Conservation (phyloP, 53 echinoderm and acorn worm genomes). For the Actinopyga echinites region DNA sequence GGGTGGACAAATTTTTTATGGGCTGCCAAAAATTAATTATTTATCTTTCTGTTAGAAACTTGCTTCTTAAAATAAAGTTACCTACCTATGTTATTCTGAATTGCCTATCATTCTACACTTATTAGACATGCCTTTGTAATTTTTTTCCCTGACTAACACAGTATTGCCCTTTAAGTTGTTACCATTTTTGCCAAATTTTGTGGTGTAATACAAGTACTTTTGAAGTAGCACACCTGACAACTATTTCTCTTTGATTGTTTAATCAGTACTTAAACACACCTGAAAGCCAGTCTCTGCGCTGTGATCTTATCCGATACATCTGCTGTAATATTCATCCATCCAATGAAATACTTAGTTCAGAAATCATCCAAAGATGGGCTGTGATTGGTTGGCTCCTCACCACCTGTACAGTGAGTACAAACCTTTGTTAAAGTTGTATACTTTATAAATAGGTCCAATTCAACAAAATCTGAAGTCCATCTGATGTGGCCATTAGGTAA, state of each 20-base stretch:
- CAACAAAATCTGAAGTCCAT: too few species aligned
- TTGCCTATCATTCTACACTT: too few species aligned
- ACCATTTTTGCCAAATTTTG: neutral
- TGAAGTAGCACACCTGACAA: neutral
- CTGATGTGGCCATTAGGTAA: too few species aligned
- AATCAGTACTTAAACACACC: constrained; percentile 76
- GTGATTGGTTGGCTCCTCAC: constrained; percentile 99
- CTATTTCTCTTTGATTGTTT: neutral
- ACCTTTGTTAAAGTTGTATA: too few species aligned
- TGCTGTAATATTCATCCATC: constrained; percentile 97
- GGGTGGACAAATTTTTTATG: too few species aligned
- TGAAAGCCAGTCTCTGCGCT: constrained; percentile 93
- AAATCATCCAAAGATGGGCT: constrained; percentile 98
- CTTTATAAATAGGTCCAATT: too few species aligned
- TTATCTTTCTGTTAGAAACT: too few species aligned
- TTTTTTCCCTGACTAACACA: too few species aligned
- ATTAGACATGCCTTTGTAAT: too few species aligned
- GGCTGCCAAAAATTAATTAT: too few species aligned
- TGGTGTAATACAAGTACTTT: neutral
- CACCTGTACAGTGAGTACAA: constrained; percentile 88
- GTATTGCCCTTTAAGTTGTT: neutral
- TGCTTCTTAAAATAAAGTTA: too few species aligned
- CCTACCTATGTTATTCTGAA: too few species aligned
- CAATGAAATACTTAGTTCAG: constrained; percentile 96
- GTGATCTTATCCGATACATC: constrained; percentile 95